Percentiles rank a stretch among this genome's conserved stretches.
Conservation (phyloP, 2,888 invertebrate genomes). For the Pammene fasciana region DNA sequence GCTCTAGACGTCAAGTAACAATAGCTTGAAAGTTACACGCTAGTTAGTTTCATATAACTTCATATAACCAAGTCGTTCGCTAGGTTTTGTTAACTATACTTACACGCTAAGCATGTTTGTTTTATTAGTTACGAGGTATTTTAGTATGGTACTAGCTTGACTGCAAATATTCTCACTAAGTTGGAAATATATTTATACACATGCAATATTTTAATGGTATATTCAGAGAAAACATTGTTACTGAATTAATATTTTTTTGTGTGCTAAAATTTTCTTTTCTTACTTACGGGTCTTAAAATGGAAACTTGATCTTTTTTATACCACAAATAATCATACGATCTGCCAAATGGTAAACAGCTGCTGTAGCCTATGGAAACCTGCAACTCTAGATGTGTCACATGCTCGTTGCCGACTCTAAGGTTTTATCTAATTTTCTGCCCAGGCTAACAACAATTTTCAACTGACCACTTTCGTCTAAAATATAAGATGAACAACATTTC, state of each 20-base stretch:
- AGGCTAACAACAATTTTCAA: background rate
- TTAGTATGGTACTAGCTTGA: background rate
- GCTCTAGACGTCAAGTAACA: slow-evolving; percentile 7
- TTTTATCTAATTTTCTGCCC: background rate
- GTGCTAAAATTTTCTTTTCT: too few relatives aligned
- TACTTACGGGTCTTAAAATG: background rate
- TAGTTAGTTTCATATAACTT: slow-evolving; percentile 5
- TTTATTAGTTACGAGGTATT: slow-evolving; percentile 9
- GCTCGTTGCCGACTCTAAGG: too few relatives aligned
- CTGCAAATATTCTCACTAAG: background rate
- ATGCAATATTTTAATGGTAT: too few relatives aligned
- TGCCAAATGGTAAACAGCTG: too few relatives aligned
- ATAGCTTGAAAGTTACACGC: slow-evolving; percentile 8
- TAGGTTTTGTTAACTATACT: background rate
- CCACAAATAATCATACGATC: too few relatives aligned
- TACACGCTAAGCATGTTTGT: background rate
- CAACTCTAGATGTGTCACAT: too few relatives aligned
- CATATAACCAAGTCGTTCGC: slow-evolving; percentile 13
- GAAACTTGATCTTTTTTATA: too few relatives aligned
- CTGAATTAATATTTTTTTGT: too few relatives aligned
- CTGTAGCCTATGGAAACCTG: too few relatives aligned
- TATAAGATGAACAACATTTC: too few relatives aligned
- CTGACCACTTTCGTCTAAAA: background rate
- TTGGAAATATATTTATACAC: background rate
- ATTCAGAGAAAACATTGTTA: too few relatives aligned